phyloP scores from a whole-genome alignment of 2,888 invertebrate genomes.

The Pharmacophagus antenor region DNA sequence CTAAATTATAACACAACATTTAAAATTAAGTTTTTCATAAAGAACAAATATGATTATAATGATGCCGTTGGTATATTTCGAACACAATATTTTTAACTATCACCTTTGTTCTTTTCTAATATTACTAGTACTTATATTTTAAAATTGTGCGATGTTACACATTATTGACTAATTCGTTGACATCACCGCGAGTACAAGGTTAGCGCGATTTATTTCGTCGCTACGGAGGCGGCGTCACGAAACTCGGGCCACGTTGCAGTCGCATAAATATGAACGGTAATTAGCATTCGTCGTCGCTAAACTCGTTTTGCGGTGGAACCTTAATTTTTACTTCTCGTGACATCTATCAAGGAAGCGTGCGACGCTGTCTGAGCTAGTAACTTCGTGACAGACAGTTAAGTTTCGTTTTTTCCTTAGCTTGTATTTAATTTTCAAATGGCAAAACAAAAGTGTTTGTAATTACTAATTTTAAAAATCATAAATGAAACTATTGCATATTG shows the following conservation, averaged over 20 bases:
- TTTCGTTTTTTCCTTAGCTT: background rate
- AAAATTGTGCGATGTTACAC: background rate
- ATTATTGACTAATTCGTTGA: slow-evolving; percentile 16
- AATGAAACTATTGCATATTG: too few species aligned
- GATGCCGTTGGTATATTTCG: too few species aligned
- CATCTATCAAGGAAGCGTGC: slow-evolving; percentile 33
- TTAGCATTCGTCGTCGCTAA: slow-evolving; percentile 62
- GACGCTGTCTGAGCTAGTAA: slow-evolving; percentile 2
- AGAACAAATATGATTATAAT: too few species aligned
- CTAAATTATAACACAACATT: too few species aligned
- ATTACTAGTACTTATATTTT: background rate
- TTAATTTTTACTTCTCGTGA: slow-evolving; percentile 61
- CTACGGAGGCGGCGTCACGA: slow-evolving; percentile 55
- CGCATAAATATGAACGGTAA: slow-evolving; percentile 68
- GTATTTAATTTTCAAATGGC: background rate
- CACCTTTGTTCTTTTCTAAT: too few species aligned
- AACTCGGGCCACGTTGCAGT: slow-evolving; percentile 56
- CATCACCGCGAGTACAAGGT: slow-evolving; percentile 42
- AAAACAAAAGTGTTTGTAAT: background rate
- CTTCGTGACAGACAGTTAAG: slow-evolving; percentile 23
- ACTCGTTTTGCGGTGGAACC: slow-evolving; percentile 42
- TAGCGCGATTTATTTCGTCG: slow-evolving; percentile 55
- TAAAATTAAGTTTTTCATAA: too few species aligned
- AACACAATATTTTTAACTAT: too few species aligned
- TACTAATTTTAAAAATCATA: too few species aligned